Evolutionary conservation across 2,113 vertebrate genomes (phyloP).

Genomic region (Halcyon senegalensis): DNA sequence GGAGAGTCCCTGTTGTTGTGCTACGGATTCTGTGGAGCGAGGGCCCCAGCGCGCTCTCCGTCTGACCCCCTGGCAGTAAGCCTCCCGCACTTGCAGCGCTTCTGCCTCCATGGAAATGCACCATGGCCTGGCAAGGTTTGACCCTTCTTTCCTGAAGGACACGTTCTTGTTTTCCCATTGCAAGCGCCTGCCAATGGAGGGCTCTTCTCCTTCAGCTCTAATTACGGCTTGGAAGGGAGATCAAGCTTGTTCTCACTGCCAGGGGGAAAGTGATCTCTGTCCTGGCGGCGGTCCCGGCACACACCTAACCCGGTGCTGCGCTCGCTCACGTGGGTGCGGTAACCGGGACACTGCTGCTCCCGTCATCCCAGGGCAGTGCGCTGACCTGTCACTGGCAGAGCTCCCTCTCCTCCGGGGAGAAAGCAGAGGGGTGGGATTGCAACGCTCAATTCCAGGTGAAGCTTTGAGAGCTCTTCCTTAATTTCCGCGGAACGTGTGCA

Average conservation of each 20-base stretch:
- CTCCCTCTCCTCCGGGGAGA: neutral
- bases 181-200: neutral
- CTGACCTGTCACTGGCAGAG: neutral
- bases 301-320: neutral
- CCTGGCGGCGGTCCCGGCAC: neutral
- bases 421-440: accelerated
- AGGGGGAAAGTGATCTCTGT: conserved; percentile 30
- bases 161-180: neutral
- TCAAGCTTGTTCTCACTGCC: neutral
- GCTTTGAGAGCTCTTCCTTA: neutral
- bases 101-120: neutral
- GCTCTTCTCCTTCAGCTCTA: conserved; percentile 25
- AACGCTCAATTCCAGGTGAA: neutral
- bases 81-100: neutral
- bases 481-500: accelerated
- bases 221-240: neutral
- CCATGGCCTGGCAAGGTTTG: neutral
- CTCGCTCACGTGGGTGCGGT: accelerated
- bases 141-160: conserved; percentile 10
- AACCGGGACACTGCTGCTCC: neutral
- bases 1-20: neutral
- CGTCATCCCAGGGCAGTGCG: accelerated
- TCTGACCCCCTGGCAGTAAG: neutral
- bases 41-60: neutral
- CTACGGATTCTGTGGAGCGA: neutral